Conservation (phyloP, 2,888 invertebrate genomes). For the Bhutanitis thaidina region DNA sequence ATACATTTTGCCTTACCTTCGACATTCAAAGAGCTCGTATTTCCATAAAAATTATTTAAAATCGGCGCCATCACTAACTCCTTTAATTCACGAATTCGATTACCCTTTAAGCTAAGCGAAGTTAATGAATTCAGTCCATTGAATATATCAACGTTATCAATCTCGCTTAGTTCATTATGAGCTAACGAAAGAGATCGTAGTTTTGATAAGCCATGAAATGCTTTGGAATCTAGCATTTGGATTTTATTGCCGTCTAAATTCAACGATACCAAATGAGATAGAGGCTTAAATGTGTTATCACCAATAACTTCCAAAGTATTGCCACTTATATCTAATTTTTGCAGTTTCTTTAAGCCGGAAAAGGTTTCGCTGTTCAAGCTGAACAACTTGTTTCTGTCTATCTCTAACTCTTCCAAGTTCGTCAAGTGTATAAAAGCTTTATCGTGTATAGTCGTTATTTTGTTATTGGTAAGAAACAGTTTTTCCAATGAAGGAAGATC, state of each 20-base stretch:
- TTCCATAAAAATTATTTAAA: slow-evolving; percentile 50
- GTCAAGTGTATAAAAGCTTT: slow-evolving; percentile 87
- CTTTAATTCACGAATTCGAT: slow-evolving; percentile 51
- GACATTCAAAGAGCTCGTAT: slow-evolving; percentile 49
- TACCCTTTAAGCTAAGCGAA: slow-evolving; percentile 55
- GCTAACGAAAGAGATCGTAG: slow-evolving; percentile 53
- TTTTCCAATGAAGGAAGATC: slow-evolving; percentile 84
- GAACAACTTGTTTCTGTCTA: slow-evolving; percentile 86
- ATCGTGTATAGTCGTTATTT: slow-evolving; percentile 90
- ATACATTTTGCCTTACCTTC: no score
- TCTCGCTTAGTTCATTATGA: slow-evolving; percentile 48
- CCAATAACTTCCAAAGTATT: slow-evolving; percentile 88
- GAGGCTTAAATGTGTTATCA: slow-evolving; percentile 83
- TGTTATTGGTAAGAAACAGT: slow-evolving; percentile 90
- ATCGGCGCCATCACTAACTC: slow-evolving; percentile 54
- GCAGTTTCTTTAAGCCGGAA: slow-evolving; percentile 84
- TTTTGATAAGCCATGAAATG: slow-evolving; percentile 55
- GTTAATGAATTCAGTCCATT: slow-evolving; percentile 45
- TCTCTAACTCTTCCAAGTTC: slow-evolving; percentile 86
- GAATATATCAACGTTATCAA: slow-evolving; percentile 55
- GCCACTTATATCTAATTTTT: slow-evolving; percentile 84
- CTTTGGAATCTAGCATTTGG: slow-evolving; percentile 67
- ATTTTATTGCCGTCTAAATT: slow-evolving; percentile 66
- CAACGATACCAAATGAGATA: slow-evolving; percentile 46
- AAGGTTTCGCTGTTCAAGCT: slow-evolving; percentile 88